These are phyloP conservation scores for Myiopsitta monachus DNA, from an alignment of 2,113 vertebrate species.

Conservation along the genomic window DNA sequence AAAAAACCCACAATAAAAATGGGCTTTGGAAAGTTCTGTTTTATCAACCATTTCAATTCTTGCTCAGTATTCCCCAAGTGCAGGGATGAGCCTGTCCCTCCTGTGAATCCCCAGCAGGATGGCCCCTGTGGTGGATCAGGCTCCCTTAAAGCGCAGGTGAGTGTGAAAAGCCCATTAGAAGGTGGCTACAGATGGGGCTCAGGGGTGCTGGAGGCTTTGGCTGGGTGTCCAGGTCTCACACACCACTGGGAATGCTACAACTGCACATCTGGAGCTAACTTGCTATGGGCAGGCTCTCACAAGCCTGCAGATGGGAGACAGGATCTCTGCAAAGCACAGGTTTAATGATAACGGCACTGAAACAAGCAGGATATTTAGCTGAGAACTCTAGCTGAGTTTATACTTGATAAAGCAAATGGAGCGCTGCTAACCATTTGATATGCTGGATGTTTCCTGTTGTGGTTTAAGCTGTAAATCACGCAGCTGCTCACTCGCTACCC, in stretches of 20 bases:
- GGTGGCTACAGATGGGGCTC: slow-evolving; percentile 46
- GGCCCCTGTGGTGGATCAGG: not conserved
- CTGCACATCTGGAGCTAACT: slow-evolving; percentile 67
- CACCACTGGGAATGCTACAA: not conserved
- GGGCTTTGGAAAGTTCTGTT: not conserved
- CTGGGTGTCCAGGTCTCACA: not conserved
- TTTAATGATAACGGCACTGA: not conserved
- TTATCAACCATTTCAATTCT: not conserved
- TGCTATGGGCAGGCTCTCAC: slow-evolving; percentile 46
- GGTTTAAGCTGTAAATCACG: too few relatives aligned
- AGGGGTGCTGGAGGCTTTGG: not conserved
- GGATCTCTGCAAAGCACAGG: not conserved
- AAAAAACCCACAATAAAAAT: not conserved
- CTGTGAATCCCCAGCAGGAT: not conserved
- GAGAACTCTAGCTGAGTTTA: not conserved
- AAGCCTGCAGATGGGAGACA: not conserved
- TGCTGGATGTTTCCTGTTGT: not conserved
- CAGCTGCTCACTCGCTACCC: too few relatives aligned
- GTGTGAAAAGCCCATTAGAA: slow-evolving; percentile 32
- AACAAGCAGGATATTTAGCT: not conserved
- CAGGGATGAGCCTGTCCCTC: not conserved
- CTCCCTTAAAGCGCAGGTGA: not conserved
- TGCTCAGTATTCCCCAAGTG: not conserved
- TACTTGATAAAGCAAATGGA: not conserved
- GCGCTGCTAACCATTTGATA: not conserved